phyloP scores from a whole-genome alignment of 2,797 vertebrate species.

The Erithacus rubecula region DNA sequence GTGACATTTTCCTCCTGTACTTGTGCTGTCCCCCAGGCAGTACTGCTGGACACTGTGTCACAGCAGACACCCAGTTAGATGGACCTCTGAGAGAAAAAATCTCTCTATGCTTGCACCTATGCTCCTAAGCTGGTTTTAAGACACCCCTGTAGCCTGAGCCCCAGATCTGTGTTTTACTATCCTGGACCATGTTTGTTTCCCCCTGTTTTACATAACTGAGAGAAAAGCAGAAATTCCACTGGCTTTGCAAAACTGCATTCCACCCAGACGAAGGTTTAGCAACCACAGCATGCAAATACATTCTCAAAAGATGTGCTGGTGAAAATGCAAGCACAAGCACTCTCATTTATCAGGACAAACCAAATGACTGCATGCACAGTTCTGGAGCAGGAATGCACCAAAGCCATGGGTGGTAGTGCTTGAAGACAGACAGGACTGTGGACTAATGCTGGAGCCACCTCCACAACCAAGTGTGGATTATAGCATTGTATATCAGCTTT shows the following conservation, averaged over 20 bases:
- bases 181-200: neutral
- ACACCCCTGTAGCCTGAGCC: neutral
- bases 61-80: fast-evolving
- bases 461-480: neutral
- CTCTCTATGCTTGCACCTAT: neutral
- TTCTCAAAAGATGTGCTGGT: neutral
- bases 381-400: conserved; percentile 1
- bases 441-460: neutral
- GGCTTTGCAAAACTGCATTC: neutral
- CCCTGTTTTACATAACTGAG: neutral
- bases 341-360: conserved; percentile 10
- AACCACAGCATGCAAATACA: neutral
- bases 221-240: neutral
- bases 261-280: neutral
- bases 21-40: neutral
- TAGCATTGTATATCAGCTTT: neutral
- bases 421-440: neutral
- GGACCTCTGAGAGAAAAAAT: neutral
- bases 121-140: neutral
- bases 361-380: neutral
- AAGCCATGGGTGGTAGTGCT: neutral
- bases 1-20: neutral
- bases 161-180: neutral
- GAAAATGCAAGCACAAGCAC: conserved; percentile 37
- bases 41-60: neutral